These are phyloP conservation scores for Mimas tiliae DNA, from an alignment of 2,888 invertebrate genomes.

Conservation along the genomic window DNA sequence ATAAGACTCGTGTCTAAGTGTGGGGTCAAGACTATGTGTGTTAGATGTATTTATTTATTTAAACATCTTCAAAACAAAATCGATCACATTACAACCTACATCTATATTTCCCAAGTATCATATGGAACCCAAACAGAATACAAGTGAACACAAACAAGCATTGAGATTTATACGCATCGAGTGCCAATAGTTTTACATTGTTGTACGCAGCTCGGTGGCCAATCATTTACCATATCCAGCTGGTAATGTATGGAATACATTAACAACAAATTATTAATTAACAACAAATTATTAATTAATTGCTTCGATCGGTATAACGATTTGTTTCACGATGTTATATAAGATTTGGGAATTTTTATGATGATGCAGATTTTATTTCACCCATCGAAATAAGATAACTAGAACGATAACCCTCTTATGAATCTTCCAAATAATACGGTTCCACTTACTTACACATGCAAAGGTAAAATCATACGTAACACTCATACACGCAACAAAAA, in stretches of 20 bases:
- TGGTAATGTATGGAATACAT: constrained; percentile 26
- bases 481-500: too few species aligned
- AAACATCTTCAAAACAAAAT: too few species aligned
- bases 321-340: not conserved
- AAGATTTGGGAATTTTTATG: not conserved
- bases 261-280: constrained; percentile 13
- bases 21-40: too few species aligned
- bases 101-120: not conserved
- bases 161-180: constrained; percentile 8
- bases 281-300: too few species aligned
- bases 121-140: not conserved
- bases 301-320: constrained; percentile 11
- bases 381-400: too few species aligned
- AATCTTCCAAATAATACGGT: too few species aligned
- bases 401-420: too few species aligned
- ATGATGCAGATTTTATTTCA: not conserved
- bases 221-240: constrained; percentile 26
- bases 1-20: too few species aligned
- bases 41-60: too few species aligned
- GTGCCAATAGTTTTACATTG: constrained; percentile 19
- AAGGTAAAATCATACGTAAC: too few species aligned
- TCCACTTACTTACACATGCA: too few species aligned
- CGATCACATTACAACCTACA: too few species aligned
- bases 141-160: constrained; percentile 18
- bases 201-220: constrained; percentile 22